These are phyloP conservation scores for Machimus rusticus DNA, from an alignment of 2,888 invertebrate species.

Conservation along the genomic window DNA sequence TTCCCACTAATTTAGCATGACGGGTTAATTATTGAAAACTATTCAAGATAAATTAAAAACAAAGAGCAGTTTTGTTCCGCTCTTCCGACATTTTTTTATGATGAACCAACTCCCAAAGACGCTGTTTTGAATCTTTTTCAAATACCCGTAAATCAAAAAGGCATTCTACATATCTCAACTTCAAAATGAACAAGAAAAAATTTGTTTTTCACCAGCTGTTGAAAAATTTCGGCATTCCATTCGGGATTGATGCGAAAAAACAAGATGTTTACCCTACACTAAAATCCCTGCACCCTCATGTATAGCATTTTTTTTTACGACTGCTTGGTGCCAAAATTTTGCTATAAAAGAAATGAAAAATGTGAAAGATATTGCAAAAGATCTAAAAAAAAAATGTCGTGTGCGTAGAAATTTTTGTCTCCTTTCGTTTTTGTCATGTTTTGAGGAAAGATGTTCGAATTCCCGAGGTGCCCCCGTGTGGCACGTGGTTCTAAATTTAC, in stretches of 20 bases:
- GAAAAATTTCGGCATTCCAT: background rate
- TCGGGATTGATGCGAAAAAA: background rate
- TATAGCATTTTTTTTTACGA: background rate
- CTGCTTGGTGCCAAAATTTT: background rate
- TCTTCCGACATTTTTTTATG: background rate
- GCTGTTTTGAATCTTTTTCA: background rate
- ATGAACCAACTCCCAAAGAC: background rate
- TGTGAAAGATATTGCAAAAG: background rate
- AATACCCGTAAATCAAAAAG: background rate
- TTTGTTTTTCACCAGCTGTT: background rate
- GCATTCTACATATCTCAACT: background rate
- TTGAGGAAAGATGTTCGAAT: background rate
- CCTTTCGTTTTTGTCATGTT: background rate
- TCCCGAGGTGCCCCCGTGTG: background rate
- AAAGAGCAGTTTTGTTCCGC: background rate
- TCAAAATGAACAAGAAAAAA: background rate
- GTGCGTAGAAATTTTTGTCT: background rate
- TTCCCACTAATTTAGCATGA: background rate
- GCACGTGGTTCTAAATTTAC: constrained; percentile 30
- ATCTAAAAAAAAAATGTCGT: background rate
- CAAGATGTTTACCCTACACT: background rate
- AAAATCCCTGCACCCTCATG: background rate
- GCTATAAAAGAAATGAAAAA: background rate
- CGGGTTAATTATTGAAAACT: background rate
- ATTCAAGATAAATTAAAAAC: background rate